Conservation (phyloP, 2,888 invertebrate species). For the Esperia sulphurella region DNA sequence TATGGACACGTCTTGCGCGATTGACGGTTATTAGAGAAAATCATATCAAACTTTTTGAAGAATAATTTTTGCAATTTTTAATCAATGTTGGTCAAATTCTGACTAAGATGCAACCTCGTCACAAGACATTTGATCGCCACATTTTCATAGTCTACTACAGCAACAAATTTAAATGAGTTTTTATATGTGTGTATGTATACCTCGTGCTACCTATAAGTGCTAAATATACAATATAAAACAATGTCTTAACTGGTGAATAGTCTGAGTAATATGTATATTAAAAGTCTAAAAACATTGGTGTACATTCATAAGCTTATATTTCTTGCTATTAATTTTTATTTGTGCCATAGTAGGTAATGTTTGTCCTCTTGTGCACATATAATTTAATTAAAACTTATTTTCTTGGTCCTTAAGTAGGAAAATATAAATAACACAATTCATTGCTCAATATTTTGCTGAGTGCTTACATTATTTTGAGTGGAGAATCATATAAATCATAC, state of each 20-base stretch:
- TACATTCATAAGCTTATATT: conserved; percentile 3
- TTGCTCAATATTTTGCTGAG: too few species aligned
- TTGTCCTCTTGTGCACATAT: neutral
- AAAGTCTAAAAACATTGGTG: too few species aligned
- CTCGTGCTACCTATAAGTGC: neutral
- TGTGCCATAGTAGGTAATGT: neutral
- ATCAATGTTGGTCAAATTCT: conserved; percentile 25
- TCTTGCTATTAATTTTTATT: conserved; percentile 4
- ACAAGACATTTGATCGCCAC: neutral
- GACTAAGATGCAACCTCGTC: neutral
- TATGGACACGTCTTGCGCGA: too few species aligned
- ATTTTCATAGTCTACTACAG: neutral
- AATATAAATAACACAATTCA: too few species aligned
- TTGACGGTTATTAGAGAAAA: conserved; percentile 12
- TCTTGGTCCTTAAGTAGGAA: conserved; percentile 2
- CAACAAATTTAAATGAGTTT: neutral
- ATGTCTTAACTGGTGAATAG: conserved; percentile 42
- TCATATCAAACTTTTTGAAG: conserved; percentile 50
- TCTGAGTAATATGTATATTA: conserved; percentile 12
- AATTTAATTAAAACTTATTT: conserved; percentile 11
- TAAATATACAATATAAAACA: conserved; percentile 21
- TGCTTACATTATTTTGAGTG: too few species aligned
- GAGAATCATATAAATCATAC: too few species aligned
- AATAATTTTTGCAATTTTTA: conserved; percentile 6
- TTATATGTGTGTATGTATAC: too few species aligned